Evolutionary conservation across 1,140 invertebrate genomes (phyloP), one percentile per base, ranked within the genome.

Genomic region (Dolichoris vasculosae): DNA sequence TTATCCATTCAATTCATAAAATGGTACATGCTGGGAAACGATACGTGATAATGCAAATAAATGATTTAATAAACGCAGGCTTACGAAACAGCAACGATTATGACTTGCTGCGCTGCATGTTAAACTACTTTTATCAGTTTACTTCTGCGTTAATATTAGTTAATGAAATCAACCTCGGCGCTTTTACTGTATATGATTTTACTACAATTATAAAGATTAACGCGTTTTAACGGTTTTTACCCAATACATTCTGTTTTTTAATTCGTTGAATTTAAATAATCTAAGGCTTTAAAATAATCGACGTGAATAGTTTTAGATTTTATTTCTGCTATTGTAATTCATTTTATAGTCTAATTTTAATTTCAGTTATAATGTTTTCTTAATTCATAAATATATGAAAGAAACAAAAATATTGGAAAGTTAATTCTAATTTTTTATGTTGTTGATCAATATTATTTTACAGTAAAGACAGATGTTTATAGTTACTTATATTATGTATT

Each of bases 21-120:
- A 35, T 43, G 67, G 15, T 35, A 69, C 40, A 51, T 35, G 32
- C 46, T 40, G 26, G 8, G 59, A 77, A 76, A 83, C 82, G 55
- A 83, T 55, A 67, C 64, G 48, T 32, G 83, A 71, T 84, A 79
- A 84, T 67, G 83, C 48, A 71, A 84, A 84, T 79, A 79, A 79
- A 79, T 84, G 63, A 79, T 76, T 64, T 73, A 79, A 79, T 84
- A 84, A 84, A 73, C 30, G 32, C n/a, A 51, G 46, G 59, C 59
- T 78, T 78, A 78, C 59, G n/a, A 43, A 76, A 83, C 38, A 35
- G 0, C 26, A 32, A 77, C 46, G 55, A 83, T 83, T 77, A 77
- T 43, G 30, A 69, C 43, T 55, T 40, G 59, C 30, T 11, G 55
- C 11, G 23, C 0, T n/a, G 76, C 38, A 76, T 40, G 59, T 43